phyloP scores from a whole-genome alignment of 2,797 vertebrate genomes.

The Clamator glandarius region DNA sequence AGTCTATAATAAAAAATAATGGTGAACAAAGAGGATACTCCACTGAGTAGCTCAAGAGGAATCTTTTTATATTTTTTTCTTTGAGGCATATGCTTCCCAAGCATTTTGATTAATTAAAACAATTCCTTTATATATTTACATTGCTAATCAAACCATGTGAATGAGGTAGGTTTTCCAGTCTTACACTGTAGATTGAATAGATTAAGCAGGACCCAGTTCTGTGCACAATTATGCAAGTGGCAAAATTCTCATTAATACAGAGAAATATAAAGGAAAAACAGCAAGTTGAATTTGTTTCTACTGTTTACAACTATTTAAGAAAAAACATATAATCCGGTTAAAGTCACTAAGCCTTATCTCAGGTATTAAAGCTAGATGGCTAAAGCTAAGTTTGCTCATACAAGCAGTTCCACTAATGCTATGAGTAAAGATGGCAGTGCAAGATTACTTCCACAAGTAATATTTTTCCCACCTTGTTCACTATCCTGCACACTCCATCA shows the following conservation, averaged over 20 bases:
- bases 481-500: background rate
- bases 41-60: conserved; percentile 22
- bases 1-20: conserved; percentile 60
- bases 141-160: background rate
- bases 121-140: background rate
- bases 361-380: background rate
- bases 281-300: background rate
- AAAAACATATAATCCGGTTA: background rate
- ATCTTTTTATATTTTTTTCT: background rate
- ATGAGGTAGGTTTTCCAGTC: background rate
- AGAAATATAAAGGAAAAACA: background rate
- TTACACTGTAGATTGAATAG: background rate
- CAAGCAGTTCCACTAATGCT: background rate
- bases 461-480: background rate
- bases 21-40: conserved; percentile 36
- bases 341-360: background rate
- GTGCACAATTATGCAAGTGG: background rate
- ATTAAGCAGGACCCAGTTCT: background rate
- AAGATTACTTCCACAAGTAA: background rate
- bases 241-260: background rate
- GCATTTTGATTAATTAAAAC: background rate
- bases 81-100: background rate
- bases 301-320: background rate
- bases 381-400: background rate
- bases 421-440: background rate